Evolutionary conservation across 2,113 vertebrate species (phyloP).

Genomic region (Harpagus bidentatus): DNA sequence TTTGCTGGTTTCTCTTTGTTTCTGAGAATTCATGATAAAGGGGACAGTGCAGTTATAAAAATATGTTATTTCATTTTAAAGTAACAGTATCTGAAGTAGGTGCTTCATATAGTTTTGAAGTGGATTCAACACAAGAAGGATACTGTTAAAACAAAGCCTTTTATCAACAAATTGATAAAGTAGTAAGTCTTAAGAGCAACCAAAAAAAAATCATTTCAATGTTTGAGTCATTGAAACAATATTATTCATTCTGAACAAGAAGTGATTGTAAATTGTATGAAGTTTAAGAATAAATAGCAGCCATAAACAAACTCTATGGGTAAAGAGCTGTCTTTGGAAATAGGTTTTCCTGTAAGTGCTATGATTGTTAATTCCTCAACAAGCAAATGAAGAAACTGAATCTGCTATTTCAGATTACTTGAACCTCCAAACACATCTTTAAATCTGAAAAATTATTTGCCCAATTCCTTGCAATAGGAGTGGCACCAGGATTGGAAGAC

Average conservation of each 20-base stretch:
- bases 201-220: neutral
- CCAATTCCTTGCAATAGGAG: neutral
- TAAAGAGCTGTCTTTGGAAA: neutral
- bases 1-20: neutral
- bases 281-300: neutral
- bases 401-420: neutral
- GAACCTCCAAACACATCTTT: neutral
- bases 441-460: neutral
- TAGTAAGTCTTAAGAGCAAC: neutral
- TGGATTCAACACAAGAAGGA: neutral
- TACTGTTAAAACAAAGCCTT: neutral
- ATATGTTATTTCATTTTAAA: neutral
- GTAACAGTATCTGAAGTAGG: neutral
- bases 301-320: neutral
- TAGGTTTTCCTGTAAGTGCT: neutral
- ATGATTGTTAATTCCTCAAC: neutral
- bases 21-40: neutral
- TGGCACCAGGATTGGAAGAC: neutral
- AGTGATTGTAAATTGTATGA: neutral
- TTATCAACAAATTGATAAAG: neutral
- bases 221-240: neutral
- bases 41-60: neutral
- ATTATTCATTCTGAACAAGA: neutral
- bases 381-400: neutral
- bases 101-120: neutral